Conservation (phyloP, 2,113 vertebrate species). For the Gallinago undulata region DNA sequence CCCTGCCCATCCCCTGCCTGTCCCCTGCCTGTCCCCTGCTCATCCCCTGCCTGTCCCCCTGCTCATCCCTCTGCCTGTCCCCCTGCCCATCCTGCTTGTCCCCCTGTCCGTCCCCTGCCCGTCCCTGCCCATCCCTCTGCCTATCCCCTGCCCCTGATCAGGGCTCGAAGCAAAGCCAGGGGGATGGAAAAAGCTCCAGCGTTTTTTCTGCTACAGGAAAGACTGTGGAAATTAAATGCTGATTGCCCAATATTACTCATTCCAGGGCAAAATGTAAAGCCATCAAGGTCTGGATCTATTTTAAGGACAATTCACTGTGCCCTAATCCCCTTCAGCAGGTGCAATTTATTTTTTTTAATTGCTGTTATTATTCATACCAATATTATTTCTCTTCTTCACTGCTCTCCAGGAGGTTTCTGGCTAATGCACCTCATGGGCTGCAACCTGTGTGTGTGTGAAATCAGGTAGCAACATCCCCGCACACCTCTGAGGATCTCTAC, state of each 20-base stretch:
- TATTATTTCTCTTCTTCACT: neutral
- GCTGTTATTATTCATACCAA: neutral
- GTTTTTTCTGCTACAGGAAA: neutral
- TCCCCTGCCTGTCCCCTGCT: too few relatives aligned
- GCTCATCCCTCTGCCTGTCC: too few relatives aligned
- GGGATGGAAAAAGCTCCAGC: neutral
- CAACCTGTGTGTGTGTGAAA: neutral
- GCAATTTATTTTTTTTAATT: neutral
- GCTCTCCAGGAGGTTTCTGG: neutral
- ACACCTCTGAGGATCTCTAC: neutral
- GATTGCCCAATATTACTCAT: neutral
- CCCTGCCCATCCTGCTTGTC: too few relatives aligned
- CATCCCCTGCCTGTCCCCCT: too few relatives aligned
- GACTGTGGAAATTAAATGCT: neutral
- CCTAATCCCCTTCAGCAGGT: neutral
- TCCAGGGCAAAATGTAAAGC: neutral
- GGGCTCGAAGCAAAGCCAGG: neutral
- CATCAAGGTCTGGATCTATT: neutral
- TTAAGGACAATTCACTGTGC: neutral
- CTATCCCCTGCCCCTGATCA: neutral
- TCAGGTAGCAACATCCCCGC: rapidly evolving
- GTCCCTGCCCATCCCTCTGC: too few relatives aligned
- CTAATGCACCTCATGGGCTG: neutral
- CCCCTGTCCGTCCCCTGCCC: neutral
- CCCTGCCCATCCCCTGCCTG: too few relatives aligned